Conservation (phyloP, 1,140 invertebrate species). For the Bombus pyrosoma region DNA sequence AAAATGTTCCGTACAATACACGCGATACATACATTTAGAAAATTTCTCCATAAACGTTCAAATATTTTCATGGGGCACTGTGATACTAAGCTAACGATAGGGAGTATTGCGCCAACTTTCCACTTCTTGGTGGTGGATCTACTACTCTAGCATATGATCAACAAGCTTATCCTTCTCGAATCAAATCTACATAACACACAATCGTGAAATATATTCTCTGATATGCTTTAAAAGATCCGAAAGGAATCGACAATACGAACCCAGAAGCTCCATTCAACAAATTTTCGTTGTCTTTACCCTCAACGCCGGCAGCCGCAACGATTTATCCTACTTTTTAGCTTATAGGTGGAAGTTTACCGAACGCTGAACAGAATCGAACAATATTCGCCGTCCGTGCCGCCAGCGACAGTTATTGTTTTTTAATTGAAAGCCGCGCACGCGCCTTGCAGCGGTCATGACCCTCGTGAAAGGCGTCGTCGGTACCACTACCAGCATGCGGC, state of each 20-base stretch:
- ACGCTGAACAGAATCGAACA: constrained; percentile 34
- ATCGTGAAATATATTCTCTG: neutral
- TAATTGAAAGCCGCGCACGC: constrained; percentile 64
- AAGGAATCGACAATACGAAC: neutral
- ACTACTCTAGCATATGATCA: too few relatives aligned
- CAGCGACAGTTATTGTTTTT: constrained; percentile 67
- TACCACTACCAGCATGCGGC: constrained; percentile 12
- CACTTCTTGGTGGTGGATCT: too few relatives aligned
- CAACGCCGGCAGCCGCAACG: neutral
- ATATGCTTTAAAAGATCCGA: neutral
- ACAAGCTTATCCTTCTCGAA: too few relatives aligned
- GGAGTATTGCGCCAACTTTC: too few relatives aligned
- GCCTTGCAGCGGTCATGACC: constrained; percentile 25
- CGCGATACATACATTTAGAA: too few relatives aligned
- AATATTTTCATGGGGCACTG: too few relatives aligned
- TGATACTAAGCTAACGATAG: too few relatives aligned
- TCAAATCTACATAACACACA: neutral
- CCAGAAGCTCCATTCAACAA: neutral
- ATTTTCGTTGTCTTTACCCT: neutral
- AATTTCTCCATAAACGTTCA: too few relatives aligned
- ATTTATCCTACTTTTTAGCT: neutral
- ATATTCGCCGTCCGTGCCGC: constrained; percentile 46
- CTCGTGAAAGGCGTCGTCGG: constrained; percentile 41
- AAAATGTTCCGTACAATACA: too few relatives aligned
- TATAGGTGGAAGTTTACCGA: constrained; percentile 20